Evolutionary conservation across 2,888 invertebrate species (phyloP).

Genomic region (Megalurothrips usitatus): DNA sequence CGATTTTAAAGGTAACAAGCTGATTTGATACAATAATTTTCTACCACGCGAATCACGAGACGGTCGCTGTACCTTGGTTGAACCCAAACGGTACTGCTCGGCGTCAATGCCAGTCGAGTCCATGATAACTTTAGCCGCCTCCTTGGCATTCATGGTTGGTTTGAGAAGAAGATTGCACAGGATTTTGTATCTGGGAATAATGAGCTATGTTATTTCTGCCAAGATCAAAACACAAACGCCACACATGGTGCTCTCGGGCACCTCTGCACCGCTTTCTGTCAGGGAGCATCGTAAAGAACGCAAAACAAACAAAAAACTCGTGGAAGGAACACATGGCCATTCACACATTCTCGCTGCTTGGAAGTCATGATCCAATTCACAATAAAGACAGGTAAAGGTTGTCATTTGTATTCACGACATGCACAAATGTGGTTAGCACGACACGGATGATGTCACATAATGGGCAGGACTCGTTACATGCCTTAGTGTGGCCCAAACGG

Average conservation of each 20-base stretch:
- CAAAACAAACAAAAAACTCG: constrained; percentile 20
- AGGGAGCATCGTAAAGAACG: constrained; percentile 28
- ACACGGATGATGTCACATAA: neutral
- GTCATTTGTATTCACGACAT: neutral
- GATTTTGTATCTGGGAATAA: constrained; percentile 85
- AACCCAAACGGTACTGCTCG: constrained; percentile 94
- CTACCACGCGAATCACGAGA: constrained; percentile 14
- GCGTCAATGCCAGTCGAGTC: constrained; percentile 77
- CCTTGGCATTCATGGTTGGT: constrained; percentile 62
- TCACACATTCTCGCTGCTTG: constrained; percentile 29
- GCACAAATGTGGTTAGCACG: neutral
- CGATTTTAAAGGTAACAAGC: neutral
- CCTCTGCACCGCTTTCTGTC: constrained; percentile 27
- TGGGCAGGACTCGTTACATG: constrained; percentile 48
- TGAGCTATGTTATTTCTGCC: constrained; percentile 27
- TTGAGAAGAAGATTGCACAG: constrained; percentile 56
- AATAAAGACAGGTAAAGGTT: neutral
- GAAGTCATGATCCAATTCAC: neutral
- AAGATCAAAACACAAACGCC: constrained; percentile 44
- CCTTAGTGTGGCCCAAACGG: constrained; percentile 94
- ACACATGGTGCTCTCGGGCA: constrained; percentile 26
- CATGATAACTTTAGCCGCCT: constrained; percentile 77
- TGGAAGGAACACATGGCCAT: constrained; percentile 29
- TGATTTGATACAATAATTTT: neutral
- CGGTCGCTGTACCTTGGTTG: constrained; percentile 87